These are phyloP conservation scores for Chymomyza amoena DNA, from an alignment of 2,888 invertebrate species.

Conservation along the genomic window DNA sequence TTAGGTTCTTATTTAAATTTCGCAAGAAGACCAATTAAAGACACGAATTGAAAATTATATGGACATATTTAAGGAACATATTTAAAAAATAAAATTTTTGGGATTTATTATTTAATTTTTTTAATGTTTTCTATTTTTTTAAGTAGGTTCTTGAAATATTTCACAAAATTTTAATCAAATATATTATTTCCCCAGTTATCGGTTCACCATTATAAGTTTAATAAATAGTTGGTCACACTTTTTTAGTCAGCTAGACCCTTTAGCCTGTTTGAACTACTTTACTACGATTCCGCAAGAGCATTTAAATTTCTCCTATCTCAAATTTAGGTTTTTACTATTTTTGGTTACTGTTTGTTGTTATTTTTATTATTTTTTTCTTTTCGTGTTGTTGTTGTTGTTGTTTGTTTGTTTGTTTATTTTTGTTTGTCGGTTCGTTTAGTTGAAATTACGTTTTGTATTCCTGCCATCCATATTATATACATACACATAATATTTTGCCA, in stretches of 20 bases:
- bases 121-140: no score
- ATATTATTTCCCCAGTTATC: no score
- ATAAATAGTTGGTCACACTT: neutral
- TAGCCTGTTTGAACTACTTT: no score
- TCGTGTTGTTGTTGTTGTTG: neutral
- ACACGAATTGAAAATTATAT: no score
- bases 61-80: no score
- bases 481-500: conserved; percentile 43
- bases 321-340: neutral
- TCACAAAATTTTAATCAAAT: no score
- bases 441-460: conserved; percentile 71
- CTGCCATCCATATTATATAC: neutral
- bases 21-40: no score
- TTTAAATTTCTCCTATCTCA: neutral
- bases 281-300: neutral
- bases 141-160: no score
- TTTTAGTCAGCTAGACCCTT: neutral
- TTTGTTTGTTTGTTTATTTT: conserved; percentile 22
- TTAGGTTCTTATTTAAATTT: no score
- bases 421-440: conserved; percentile 73
- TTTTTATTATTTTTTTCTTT: conserved; percentile 21
- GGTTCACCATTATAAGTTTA: no score
- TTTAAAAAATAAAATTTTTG: no score
- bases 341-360: conserved; percentile 39
- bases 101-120: no score